phyloP scores from a whole-genome alignment of 2,113 vertebrate species.

The Pitta sordida region DNA sequence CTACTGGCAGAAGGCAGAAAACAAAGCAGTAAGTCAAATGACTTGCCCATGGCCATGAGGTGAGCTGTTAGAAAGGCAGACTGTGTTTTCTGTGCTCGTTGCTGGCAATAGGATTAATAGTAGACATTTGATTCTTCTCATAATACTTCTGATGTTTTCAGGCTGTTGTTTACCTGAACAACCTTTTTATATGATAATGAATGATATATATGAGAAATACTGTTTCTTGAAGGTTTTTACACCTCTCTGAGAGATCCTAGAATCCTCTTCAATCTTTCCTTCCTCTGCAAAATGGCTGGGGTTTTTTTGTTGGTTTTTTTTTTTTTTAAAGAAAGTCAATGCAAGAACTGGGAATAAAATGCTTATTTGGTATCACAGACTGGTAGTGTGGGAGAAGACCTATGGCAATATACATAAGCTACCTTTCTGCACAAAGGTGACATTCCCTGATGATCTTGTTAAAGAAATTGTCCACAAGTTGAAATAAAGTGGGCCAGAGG shows the following conservation, averaged over 20 bases:
- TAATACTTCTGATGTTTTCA: background rate
- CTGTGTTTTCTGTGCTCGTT: background rate
- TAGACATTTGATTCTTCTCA: background rate
- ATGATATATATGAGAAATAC: too few relatives aligned
- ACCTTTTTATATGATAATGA: too few relatives aligned
- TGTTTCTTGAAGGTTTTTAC: background rate
- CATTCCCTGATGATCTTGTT: background rate
- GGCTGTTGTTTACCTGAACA: background rate
- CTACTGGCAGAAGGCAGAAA: background rate
- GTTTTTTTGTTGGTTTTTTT: too few relatives aligned
- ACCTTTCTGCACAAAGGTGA: background rate
- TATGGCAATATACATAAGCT: background rate
- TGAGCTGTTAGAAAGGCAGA: background rate
- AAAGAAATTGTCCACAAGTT: background rate
- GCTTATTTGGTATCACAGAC: background rate
- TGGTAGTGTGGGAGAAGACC: background rate
- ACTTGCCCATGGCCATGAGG: background rate
- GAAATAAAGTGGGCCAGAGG: background rate
- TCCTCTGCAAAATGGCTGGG: background rate
- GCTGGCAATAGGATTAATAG: background rate
- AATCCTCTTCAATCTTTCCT: background rate
- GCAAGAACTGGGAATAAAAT: background rate
- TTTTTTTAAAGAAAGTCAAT: background rate
- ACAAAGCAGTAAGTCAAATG: background rate
- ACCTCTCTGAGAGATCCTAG: background rate